Evolutionary conservation across 2,888 invertebrate genomes (phyloP).

Genomic region (Hofmannophila pseudospretella): DNA sequence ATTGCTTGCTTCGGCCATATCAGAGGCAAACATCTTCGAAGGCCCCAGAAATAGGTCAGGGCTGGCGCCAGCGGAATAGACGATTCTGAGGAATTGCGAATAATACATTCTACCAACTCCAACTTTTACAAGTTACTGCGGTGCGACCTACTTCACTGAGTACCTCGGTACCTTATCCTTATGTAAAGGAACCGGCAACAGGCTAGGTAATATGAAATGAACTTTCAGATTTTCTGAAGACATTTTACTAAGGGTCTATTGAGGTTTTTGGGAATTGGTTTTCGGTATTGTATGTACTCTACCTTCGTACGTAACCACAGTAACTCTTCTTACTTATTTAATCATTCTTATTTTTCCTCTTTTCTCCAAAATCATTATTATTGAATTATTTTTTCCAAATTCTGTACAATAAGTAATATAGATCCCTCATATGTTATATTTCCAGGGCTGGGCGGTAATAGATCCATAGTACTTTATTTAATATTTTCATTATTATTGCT

Average conservation of each 20-base stretch:
- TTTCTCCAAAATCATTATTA: too few species aligned
- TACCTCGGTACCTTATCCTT: not conserved
- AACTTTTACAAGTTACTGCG: not conserved
- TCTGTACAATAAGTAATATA: too few species aligned
- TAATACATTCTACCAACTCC: slow-evolving; percentile 1
- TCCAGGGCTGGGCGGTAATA: too few species aligned
- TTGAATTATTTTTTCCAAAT: too few species aligned
- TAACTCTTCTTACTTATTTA: too few species aligned
- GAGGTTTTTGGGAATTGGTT: too few species aligned
- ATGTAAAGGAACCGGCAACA: not conserved
- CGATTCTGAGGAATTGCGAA: slow-evolving; percentile 21
- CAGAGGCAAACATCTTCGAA: slow-evolving; percentile 44
- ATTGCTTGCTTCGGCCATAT: slow-evolving; percentile 39
- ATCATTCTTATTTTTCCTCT: too few species aligned
- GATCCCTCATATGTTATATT: too few species aligned
- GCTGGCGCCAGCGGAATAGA: slow-evolving; percentile 35
- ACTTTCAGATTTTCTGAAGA: not conserved
- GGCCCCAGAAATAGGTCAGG: slow-evolving; percentile 56
- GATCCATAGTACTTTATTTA: slow-evolving; percentile 1
- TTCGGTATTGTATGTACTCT: too few species aligned
- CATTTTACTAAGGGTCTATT: too few species aligned
- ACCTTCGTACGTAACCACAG: too few species aligned
- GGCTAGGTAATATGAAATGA: not conserved
- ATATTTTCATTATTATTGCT: slow-evolving; percentile 10
- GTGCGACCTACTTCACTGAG: not conserved